phyloP scores from a whole-genome alignment of 2,113 vertebrate genomes.

The Ovis canadensis region DNA sequence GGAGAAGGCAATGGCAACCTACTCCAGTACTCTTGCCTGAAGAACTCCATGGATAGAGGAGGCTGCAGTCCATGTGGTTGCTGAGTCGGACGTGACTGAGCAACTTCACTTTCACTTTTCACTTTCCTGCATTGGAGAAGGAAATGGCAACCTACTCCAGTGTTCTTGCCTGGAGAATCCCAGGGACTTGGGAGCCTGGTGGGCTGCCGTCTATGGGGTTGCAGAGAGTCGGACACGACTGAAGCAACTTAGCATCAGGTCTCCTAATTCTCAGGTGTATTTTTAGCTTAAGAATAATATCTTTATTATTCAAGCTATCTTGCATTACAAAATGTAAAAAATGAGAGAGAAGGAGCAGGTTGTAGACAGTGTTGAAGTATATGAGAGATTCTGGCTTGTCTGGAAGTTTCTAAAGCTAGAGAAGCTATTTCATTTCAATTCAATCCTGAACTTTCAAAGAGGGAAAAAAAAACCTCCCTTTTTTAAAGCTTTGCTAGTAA shows the following conservation, averaged over 20 bases:
- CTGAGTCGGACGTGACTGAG: too few species aligned
- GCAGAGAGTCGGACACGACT: too few species aligned
- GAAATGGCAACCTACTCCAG: too few species aligned
- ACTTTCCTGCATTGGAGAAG: too few species aligned
- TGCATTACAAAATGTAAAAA: neutral
- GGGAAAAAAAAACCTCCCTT: neutral
- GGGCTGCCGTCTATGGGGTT: too few species aligned
- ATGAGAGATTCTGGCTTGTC: neutral
- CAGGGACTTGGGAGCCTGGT: too few species aligned
- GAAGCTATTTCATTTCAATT: constrained; percentile 49
- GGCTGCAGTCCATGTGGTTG: too few species aligned
- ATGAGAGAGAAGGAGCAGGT: neutral
- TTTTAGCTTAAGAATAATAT: neutral
- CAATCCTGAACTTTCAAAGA: constrained; percentile 54
- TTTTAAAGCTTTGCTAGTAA: constrained; percentile 75
- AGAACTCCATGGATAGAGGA: too few species aligned
- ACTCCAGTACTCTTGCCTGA: too few species aligned
- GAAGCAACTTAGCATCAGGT: neutral
- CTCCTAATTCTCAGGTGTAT: neutral
- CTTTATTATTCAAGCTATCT: neutral
- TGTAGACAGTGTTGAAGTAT: neutral
- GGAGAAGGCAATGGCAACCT: too few species aligned
- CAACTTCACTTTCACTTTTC: too few species aligned
- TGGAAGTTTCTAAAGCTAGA: constrained; percentile 49
- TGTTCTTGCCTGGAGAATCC: too few species aligned